A percentile compares a stretch with the other conserved stretches of the same genome.
phyloP scores from a whole-genome alignment of 2,888 invertebrate genomes.

The Tholera decimalis region DNA sequence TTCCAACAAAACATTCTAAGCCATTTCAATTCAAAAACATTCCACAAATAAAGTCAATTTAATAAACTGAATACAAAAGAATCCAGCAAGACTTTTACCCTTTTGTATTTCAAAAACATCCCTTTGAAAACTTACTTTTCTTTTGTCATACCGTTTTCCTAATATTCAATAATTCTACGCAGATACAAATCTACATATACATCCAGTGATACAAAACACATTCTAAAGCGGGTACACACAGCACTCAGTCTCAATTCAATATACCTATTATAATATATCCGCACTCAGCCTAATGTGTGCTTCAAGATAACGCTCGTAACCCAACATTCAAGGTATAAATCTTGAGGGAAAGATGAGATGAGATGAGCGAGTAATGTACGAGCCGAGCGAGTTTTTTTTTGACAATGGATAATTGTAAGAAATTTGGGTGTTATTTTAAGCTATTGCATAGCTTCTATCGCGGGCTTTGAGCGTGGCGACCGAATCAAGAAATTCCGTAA shows the following conservation, averaged over 20 bases:
- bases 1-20: slow-evolving; percentile 7
- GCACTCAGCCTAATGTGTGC: slow-evolving; percentile 57
- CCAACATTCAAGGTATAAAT: slow-evolving; percentile 38
- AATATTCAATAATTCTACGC: slow-evolving; percentile 40
- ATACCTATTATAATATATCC: slow-evolving; percentile 56
- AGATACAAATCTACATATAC: slow-evolving; percentile 1
- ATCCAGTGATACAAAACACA: slow-evolving; percentile 39
- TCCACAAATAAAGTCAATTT: slow-evolving; percentile 32
- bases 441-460: too few species aligned
- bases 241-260: slow-evolving; percentile 57
- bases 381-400: slow-evolving; percentile 3
- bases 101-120: slow-evolving; percentile 31
- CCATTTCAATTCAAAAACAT: slow-evolving; percentile 12
- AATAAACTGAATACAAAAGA: slow-evolving; percentile 43
- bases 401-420: not conserved
- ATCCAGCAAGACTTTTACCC: slow-evolving; percentile 31
- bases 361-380: slow-evolving; percentile 17
- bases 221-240: slow-evolving; percentile 38
- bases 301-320: slow-evolving; percentile 44
- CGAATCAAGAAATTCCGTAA: too few species aligned
- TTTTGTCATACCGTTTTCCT: slow-evolving; percentile 15
- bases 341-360: slow-evolving; percentile 7
- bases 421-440: slow-evolving; percentile 3
- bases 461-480: too few species aligned
- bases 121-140: slow-evolving; percentile 17